Evolutionary conservation across 1,140 invertebrate species (phyloP).

Genomic region (Halyomorpha halys): DNA sequence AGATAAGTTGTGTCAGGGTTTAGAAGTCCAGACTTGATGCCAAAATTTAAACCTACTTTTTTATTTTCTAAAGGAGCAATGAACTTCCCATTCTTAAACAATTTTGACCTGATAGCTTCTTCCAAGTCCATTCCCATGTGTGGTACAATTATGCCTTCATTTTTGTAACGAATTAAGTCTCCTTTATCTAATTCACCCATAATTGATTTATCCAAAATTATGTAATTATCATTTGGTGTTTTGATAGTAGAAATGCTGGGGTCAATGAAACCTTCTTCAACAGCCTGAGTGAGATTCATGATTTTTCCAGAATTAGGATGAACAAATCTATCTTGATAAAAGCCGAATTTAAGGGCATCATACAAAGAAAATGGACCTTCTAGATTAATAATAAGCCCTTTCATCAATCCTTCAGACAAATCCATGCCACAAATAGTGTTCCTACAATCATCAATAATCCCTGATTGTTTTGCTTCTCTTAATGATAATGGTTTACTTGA

Average conservation of each 20-base stretch:
- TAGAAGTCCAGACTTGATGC: constrained; percentile 59
- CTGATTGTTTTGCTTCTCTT: neutral
- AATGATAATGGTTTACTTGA: neutral
- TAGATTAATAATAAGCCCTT: constrained; percentile 34
- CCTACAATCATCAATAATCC: neutral
- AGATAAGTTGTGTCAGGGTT: constrained; percentile 55
- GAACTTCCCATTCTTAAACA: constrained; percentile 71
- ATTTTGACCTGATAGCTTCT: constrained; percentile 60
- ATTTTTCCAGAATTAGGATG: constrained; percentile 17
- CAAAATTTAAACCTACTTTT: constrained; percentile 56
- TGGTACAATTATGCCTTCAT: constrained; percentile 62
- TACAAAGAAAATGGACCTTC: constrained; percentile 50
- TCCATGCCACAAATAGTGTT: constrained; percentile 6
- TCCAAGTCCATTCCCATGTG: constrained; percentile 59
- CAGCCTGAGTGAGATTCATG: constrained; percentile 20
- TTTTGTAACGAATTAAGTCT: constrained; percentile 53
- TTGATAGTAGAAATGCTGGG: constrained; percentile 35
- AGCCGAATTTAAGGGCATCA: constrained; percentile 62
- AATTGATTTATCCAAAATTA: neutral
- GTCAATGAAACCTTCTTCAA: constrained; percentile 21
- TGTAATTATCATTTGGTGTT: constrained; percentile 34
- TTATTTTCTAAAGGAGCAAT: constrained; percentile 61
- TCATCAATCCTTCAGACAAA: neutral
- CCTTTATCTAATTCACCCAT: neutral
- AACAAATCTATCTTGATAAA: neutral